These are phyloP conservation scores for Ranitomeya imitator DNA, from an alignment of 2,113 vertebrate species.

Conservation along the genomic window DNA sequence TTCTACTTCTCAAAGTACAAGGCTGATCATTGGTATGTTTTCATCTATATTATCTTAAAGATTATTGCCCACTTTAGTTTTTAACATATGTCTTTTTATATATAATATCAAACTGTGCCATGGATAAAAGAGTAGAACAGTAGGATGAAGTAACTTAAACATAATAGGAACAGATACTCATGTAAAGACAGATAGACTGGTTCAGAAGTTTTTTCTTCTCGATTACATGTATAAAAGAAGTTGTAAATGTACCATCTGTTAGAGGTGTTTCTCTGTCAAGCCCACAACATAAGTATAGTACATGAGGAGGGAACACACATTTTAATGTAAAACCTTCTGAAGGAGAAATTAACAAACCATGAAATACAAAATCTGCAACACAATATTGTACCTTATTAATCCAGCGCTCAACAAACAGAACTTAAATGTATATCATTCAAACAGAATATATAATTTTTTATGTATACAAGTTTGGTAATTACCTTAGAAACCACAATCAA, in stretches of 20 bases:
- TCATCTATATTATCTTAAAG: neutral
- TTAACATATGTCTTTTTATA: neutral
- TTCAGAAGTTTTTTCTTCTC: neutral
- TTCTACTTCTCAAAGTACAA: neutral
- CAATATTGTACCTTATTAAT: neutral
- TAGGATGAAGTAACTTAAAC: neutral
- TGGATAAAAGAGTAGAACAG: neutral
- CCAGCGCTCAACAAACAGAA: neutral
- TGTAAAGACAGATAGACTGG: neutral
- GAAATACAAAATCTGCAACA: neutral
- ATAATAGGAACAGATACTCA: neutral
- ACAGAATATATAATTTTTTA: neutral
- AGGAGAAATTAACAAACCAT: neutral
- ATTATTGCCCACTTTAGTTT: neutral
- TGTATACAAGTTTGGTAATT: neutral
- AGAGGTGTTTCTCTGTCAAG: neutral
- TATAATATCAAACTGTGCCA: neutral
- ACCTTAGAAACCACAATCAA: neutral
- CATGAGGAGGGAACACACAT: neutral
- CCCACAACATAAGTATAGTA: neutral
- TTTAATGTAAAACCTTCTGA: neutral
- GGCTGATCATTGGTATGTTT: neutral
- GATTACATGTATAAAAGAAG: neutral
- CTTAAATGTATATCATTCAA: neutral
- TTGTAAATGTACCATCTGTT: slow-evolving; percentile 5